These are phyloP conservation scores for Drosophila setosimentum DNA, from an alignment of 2,888 invertebrate species.

Conservation along the genomic window DNA sequence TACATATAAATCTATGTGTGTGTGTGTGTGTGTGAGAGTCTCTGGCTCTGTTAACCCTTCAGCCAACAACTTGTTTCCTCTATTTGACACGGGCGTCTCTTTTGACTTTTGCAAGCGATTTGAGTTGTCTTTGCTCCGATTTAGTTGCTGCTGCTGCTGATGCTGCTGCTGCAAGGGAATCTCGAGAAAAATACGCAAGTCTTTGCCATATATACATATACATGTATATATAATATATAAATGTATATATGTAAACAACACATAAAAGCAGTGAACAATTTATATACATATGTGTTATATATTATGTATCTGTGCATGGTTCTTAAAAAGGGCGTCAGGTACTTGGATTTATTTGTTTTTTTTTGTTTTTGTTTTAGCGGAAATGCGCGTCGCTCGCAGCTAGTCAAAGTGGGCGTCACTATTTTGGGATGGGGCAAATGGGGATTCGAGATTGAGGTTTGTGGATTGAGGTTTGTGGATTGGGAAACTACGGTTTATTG, in stretches of 20 bases:
- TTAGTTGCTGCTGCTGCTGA: conserved; percentile 26
- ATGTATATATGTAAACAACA: background rate
- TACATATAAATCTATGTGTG: conserved; percentile 39
- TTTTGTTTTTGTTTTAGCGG: conserved; percentile 52
- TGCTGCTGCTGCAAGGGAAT: conserved; percentile 38
- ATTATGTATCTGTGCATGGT: conserved; percentile 21
- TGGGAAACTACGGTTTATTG: conserved; percentile 21
- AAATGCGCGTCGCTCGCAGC: conserved; percentile 66
- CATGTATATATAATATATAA: background rate
- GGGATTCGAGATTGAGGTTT: background rate
- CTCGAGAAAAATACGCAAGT: conserved; percentile 51
- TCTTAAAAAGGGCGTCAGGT: conserved; percentile 64
- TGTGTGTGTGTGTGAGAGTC: conserved; percentile 13
- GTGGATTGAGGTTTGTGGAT: background rate
- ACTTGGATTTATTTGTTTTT: conserved; percentile 39
- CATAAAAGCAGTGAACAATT: conserved; percentile 3
- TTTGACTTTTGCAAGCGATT: conserved; percentile 67
- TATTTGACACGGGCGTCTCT: conserved; percentile 70
- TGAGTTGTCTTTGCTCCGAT: conserved; percentile 54
- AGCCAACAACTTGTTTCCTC: conserved; percentile 77
- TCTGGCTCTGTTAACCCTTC: conserved; percentile 61
- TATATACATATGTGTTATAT: conserved; percentile 6
- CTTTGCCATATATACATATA: conserved; percentile 3
- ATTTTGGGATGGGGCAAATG: conserved; percentile 14
- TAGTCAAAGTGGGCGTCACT: conserved; percentile 58